Evolutionary conservation across 2,113 vertebrate genomes (phyloP).

Genomic region (Chaenocephalus aceratus): DNA sequence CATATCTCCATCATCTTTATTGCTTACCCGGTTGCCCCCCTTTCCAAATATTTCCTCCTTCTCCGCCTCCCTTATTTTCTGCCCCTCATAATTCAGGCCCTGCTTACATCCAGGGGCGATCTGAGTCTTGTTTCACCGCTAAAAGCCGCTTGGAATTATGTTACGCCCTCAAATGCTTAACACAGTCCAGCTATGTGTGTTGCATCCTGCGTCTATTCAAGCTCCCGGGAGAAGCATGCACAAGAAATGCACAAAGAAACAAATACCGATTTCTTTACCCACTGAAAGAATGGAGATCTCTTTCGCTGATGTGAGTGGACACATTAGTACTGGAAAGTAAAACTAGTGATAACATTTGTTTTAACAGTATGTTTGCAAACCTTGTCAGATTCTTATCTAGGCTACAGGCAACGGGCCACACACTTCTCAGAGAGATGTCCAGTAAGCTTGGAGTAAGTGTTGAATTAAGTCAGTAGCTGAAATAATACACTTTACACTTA

Average conservation of each 20-base stretch:
- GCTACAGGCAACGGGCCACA: neutral
- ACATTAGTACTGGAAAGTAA: neutral
- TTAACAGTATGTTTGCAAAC: neutral
- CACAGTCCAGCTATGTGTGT: constrained; percentile 38
- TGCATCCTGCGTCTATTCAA: neutral
- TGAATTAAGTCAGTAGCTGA: neutral
- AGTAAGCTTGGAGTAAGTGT: neutral
- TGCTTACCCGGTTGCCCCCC: constrained; percentile 1
- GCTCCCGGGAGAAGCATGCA: constrained; percentile 1
- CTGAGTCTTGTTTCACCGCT: constrained; percentile 46
- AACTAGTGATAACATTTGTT: neutral
- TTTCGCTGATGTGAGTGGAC: neutral
- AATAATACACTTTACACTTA: neutral
- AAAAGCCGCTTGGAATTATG: constrained; percentile 61
- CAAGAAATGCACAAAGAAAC: neutral
- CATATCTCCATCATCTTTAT: constrained; percentile 53
- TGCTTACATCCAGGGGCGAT: constrained; percentile 30
- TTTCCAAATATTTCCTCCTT: neutral
- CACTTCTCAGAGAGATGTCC: neutral
- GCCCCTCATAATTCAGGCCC: constrained; percentile 39
- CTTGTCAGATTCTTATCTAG: neutral
- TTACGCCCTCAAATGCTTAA: constrained; percentile 30
- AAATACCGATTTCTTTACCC: neutral
- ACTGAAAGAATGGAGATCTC: neutral
- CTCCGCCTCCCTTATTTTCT: constrained; percentile 28